phyloP scores from a whole-genome alignment of 1,140 invertebrate genomes.

The Dryas iulia region DNA sequence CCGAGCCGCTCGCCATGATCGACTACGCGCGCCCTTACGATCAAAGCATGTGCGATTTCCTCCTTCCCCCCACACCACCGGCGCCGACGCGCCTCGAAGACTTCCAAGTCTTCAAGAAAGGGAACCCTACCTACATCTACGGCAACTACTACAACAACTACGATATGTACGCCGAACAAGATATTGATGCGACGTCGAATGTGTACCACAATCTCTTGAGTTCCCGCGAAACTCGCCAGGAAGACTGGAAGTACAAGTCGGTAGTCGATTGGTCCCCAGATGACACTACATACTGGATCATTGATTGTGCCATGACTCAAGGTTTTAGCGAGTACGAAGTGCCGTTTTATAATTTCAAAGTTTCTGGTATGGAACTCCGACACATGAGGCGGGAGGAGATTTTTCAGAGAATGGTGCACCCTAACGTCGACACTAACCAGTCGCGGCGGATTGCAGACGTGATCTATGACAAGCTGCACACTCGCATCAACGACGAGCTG shows the following conservation, averaged over 20 bases:
- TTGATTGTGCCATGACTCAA: slow-evolving; percentile 68
- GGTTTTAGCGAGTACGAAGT: slow-evolving; percentile 71
- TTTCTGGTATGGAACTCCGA: slow-evolving; percentile 75
- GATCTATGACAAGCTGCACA: slow-evolving; percentile 75
- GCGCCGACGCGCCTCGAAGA: slow-evolving; percentile 66
- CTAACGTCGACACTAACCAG: slow-evolving; percentile 46
- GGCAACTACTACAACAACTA: slow-evolving; percentile 63
- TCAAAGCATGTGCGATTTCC: slow-evolving; percentile 63
- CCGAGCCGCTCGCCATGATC: slow-evolving; percentile 62
- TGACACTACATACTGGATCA: slow-evolving; percentile 81
- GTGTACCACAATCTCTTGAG: slow-evolving; percentile 63
- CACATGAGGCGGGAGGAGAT: slow-evolving; percentile 76
- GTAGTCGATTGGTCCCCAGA: slow-evolving; percentile 80
- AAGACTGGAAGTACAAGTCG: slow-evolving; percentile 79
- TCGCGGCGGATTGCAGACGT: slow-evolving; percentile 66
- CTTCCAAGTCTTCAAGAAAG: slow-evolving; percentile 69
- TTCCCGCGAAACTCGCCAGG: slow-evolving; percentile 54
- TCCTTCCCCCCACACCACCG: slow-evolving; percentile 48
- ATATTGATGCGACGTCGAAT: slow-evolving; percentile 50
- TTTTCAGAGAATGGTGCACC: slow-evolving; percentile 64
- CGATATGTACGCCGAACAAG: slow-evolving; percentile 57
- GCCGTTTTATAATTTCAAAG: slow-evolving; percentile 72
- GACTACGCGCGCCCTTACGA: slow-evolving; percentile 70
- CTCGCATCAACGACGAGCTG: slow-evolving; percentile 58
- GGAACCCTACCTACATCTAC: slow-evolving; percentile 59